Percentiles rank a stretch among this genome's conserved stretches.
Conservation (phyloP, 2,888 invertebrate genomes). For the Troglohyphantes excavatus region DNA sequence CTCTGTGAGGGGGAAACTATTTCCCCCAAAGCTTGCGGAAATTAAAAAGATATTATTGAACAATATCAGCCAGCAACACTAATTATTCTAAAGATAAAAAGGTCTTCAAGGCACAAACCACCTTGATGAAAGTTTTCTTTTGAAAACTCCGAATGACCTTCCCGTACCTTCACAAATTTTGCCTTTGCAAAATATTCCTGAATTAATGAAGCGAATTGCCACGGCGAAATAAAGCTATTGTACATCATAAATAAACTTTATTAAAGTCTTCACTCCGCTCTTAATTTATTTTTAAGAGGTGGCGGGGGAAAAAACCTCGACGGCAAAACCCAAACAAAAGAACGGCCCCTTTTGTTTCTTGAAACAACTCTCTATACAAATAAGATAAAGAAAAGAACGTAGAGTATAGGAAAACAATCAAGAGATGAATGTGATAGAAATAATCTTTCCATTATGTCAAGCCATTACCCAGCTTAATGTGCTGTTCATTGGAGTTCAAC, state of each 20-base stretch:
- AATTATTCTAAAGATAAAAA: background rate
- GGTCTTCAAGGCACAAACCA: background rate
- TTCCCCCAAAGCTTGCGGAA: background rate
- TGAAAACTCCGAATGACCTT: background rate
- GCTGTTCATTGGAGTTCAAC: conserved; percentile 75
- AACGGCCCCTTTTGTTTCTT: conserved; percentile 71
- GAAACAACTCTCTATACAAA: conserved; percentile 72
- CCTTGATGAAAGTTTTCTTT: conserved; percentile 25
- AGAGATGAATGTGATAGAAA: conserved; percentile 79
- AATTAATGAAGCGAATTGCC: conserved; percentile 67
- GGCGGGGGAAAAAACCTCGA: conserved; percentile 22
- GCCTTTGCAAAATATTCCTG: conserved; percentile 36
- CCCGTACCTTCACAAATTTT: conserved; percentile 22
- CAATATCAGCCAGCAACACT: background rate
- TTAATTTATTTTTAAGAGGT: conserved; percentile 75
- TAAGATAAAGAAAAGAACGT: conserved; percentile 71
- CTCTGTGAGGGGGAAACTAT: no score
- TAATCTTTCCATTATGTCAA: conserved; percentile 79
- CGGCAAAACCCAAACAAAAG: conserved; percentile 64
- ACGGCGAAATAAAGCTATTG: conserved; percentile 31
- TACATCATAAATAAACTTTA: conserved; percentile 11
- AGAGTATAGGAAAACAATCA: conserved; percentile 78
- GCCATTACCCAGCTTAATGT: conserved; percentile 76
- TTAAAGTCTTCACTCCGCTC: conserved; percentile 37
- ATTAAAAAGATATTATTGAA: background rate